These are phyloP conservation scores for Calameuta pallipes DNA, from an alignment of 2,888 invertebrate genomes.

Conservation along the genomic window DNA sequence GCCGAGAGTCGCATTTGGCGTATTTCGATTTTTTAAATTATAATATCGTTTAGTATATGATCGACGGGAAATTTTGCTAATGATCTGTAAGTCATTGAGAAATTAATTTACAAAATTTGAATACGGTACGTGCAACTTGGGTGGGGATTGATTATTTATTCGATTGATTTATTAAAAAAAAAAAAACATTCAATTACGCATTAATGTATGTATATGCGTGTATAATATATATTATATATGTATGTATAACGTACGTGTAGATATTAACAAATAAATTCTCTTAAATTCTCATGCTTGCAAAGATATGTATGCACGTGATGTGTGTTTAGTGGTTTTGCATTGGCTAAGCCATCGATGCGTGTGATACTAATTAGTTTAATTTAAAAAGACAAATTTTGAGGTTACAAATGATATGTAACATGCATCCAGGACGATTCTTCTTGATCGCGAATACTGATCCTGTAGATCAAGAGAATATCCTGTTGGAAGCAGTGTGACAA, in stretches of 20 bases:
- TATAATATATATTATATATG: constrained; percentile 47
- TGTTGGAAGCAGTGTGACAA: neutral
- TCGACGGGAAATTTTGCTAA: neutral
- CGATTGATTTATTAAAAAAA: neutral
- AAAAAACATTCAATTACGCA: constrained; percentile 33
- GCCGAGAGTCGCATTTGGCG: constrained; percentile 55
- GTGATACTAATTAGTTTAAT: neutral
- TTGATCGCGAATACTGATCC: neutral
- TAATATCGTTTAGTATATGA: neutral
- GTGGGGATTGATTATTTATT: neutral
- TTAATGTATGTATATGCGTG: constrained; percentile 42
- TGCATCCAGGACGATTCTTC: neutral
- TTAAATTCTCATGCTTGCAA: constrained; percentile 41
- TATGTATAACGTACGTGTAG: constrained; percentile 30
- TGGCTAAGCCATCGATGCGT: neutral
- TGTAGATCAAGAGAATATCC: neutral
- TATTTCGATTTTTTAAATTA: constrained; percentile 30
- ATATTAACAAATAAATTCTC: constrained; percentile 33
- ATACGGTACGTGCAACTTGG: neutral
- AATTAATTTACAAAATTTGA: neutral
- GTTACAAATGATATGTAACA: constrained; percentile 48
- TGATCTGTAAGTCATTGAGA: neutral
- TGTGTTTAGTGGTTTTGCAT: constrained; percentile 3
- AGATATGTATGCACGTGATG: constrained; percentile 18
- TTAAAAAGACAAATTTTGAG: constrained; percentile 34